phyloP scores from a whole-genome alignment of 2,888 invertebrate genomes.

The Dolomedes plantarius region DNA sequence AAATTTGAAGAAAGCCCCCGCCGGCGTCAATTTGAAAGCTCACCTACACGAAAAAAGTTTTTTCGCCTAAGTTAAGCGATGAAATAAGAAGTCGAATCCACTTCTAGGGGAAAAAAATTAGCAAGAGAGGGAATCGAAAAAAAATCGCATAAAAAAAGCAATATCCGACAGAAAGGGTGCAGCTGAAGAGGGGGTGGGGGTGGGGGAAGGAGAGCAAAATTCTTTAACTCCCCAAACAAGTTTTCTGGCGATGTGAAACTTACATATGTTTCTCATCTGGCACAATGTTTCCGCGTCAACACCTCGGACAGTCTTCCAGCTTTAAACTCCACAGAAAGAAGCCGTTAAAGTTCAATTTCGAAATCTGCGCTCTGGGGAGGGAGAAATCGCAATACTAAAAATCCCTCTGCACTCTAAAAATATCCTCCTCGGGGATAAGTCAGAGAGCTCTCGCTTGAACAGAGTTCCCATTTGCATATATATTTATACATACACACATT shows the following conservation, averaged over 20 bases:
- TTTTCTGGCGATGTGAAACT: constrained; percentile 63
- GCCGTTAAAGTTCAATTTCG: constrained; percentile 70
- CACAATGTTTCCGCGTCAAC: constrained; percentile 65
- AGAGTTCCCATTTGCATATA: constrained; percentile 64
- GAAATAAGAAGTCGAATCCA: constrained; percentile 43
- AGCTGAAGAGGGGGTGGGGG: not conserved
- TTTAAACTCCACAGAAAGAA: constrained; percentile 19
- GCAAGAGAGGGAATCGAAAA: too few relatives aligned
- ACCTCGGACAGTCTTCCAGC: constrained; percentile 35
- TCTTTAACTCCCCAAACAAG: constrained; percentile 15
- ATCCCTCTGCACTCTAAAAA: constrained; percentile 27
- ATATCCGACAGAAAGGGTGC: not conserved
- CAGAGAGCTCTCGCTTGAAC: constrained; percentile 42
- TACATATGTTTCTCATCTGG: constrained; percentile 71
- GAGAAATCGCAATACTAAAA: constrained; percentile 33
- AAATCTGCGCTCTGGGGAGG: constrained; percentile 42
- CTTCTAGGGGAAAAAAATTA: not conserved
- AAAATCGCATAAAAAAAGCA: constrained; percentile 22
- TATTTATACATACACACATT: constrained; percentile 54
- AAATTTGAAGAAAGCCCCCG: constrained; percentile 51
- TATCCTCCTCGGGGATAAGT: constrained; percentile 31
- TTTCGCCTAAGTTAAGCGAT: constrained; percentile 46
- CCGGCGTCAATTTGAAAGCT: constrained; percentile 7
- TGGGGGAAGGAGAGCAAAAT: constrained; percentile 7
- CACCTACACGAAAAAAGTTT: constrained; percentile 36